phyloP scores from a whole-genome alignment of 1,140 invertebrate species.

The Heliconius congener region DNA sequence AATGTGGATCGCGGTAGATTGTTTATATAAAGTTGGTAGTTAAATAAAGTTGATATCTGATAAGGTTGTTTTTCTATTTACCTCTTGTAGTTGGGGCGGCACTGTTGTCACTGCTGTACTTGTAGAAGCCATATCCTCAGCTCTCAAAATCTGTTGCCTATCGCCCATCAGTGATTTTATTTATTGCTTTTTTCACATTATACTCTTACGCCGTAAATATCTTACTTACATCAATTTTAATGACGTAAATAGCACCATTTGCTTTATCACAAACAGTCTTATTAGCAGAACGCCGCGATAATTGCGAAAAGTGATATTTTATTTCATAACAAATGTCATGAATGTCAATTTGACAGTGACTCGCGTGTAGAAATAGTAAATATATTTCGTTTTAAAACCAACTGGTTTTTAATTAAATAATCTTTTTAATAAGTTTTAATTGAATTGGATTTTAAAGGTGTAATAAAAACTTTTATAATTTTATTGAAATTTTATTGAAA shows the following conservation, averaged over 20 bases:
- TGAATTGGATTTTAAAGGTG: too few relatives aligned
- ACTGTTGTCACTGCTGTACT: constrained; percentile 71
- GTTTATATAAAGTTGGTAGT: constrained; percentile 14
- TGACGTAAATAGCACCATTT: constrained; percentile 17
- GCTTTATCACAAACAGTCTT: constrained; percentile 19
- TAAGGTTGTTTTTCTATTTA: constrained; percentile 57
- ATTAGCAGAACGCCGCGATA: constrained; percentile 17
- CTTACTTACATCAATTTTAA: neutral
- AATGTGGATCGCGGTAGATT: neutral
- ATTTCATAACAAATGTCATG: constrained; percentile 18
- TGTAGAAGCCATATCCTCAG: constrained; percentile 72
- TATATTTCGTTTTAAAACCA: neutral
- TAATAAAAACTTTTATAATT: too few relatives aligned
- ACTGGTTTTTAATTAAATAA: neutral
- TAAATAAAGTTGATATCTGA: constrained; percentile 52
- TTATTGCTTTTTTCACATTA: constrained; percentile 53
- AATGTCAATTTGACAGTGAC: constrained; percentile 24
- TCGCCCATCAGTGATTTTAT: constrained; percentile 59
- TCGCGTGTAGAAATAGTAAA: neutral
- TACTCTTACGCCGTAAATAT: constrained; percentile 25
- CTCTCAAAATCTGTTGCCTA: constrained; percentile 43
- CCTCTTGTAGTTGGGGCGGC: constrained; percentile 65
- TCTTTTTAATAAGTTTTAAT: too few relatives aligned
- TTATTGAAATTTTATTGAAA: too few relatives aligned
- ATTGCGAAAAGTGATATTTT: constrained; percentile 15